Conservation (phyloP, 2,113 vertebrate genomes). For the Ahaetulla prasina region DNA sequence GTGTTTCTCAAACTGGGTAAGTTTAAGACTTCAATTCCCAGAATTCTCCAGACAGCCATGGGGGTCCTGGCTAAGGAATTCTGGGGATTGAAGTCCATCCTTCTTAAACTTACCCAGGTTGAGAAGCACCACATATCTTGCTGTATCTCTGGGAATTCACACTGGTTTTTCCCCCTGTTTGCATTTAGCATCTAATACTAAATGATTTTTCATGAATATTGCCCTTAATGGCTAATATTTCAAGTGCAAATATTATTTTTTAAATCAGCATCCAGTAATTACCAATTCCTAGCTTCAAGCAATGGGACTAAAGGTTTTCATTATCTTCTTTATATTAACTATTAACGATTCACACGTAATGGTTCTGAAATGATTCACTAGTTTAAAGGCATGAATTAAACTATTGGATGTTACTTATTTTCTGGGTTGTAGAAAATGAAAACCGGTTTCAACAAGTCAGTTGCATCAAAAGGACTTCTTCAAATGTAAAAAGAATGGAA, state of each 20-base stretch:
- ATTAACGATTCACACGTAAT: neutral
- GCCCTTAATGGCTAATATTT: neutral
- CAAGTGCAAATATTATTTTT: neutral
- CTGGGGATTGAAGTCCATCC: neutral
- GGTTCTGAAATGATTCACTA: neutral
- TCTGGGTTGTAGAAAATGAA: neutral
- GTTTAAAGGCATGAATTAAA: neutral
- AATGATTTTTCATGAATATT: neutral
- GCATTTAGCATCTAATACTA: neutral
- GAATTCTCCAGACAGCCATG: neutral
- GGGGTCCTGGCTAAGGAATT: neutral
- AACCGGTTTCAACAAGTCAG: neutral
- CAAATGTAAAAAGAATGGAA: neutral
- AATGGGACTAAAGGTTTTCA: no score
- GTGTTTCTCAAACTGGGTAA: neutral
- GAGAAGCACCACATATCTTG: neutral
- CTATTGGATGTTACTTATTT: neutral
- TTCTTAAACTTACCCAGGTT: neutral
- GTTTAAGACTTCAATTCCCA: neutral
- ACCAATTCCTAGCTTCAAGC: neutral
- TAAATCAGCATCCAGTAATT: neutral
- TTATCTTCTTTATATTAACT: neutral
- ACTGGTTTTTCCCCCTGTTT: neutral
- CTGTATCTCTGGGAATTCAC: neutral
- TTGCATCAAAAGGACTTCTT: neutral